Evolutionary conservation across 1,140 invertebrate genomes (phyloP).

Genomic region (Formica exsecta): DNA sequence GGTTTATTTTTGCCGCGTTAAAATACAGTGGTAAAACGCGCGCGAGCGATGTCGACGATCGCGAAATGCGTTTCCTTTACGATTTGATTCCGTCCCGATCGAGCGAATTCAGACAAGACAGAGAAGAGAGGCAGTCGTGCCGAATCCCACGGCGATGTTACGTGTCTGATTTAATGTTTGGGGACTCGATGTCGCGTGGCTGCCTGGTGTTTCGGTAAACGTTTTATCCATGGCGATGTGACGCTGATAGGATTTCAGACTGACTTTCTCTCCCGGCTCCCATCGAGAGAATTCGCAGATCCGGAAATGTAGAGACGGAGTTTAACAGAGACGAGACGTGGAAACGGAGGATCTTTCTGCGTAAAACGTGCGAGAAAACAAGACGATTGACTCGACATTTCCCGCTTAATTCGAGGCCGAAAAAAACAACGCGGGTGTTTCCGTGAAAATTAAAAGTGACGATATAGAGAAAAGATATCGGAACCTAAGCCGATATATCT

Average conservation of each 20-base stretch:
- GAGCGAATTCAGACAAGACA: slow-evolving; percentile 4
- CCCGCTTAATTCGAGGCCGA: slow-evolving; percentile 3
- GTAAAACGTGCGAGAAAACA: slow-evolving; percentile 9
- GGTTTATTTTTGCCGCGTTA: slow-evolving; percentile 19
- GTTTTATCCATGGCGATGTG: slow-evolving; percentile 53
- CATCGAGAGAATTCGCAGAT: slow-evolving; percentile 5
- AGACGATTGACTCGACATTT: neutral
- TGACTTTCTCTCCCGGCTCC: slow-evolving; percentile 25
- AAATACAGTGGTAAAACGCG: neutral
- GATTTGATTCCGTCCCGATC: slow-evolving; percentile 35
- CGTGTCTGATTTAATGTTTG: slow-evolving; percentile 63
- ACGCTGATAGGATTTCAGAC: slow-evolving; percentile 58
- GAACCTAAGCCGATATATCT: too few relatives aligned
- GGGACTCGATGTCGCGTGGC: slow-evolving; percentile 56
- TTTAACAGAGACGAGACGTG: slow-evolving; percentile 21
- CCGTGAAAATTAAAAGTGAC: neutral
- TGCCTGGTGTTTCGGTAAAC: slow-evolving; percentile 59
- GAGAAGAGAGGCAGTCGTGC: slow-evolving; percentile 17
- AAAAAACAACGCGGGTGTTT: neutral
- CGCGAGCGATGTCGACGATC: neutral
- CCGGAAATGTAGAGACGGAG: slow-evolving; percentile 23
- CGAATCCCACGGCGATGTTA: slow-evolving; percentile 58
- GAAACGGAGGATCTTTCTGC: slow-evolving; percentile 19
- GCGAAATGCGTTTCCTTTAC: neutral
- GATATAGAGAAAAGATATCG: neutral